Evolutionary conservation across 2,888 invertebrate genomes (phyloP), one percentile per base, ranked within the genome.

Genomic region (Geotrupes spiniger): DNA sequence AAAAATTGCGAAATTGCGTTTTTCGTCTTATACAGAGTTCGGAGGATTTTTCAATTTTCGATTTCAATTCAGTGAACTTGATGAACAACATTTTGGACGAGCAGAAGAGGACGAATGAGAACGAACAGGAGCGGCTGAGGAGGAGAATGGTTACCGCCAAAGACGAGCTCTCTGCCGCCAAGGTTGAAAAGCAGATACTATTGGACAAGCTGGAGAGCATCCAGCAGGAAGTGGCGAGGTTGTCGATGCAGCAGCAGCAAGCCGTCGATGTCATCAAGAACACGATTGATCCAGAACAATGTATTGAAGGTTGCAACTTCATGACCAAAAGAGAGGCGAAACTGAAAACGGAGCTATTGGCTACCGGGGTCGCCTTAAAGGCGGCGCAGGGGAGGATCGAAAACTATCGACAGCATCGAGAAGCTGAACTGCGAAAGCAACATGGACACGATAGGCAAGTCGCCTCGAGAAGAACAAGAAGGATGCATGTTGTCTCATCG

Each of bases 331-430:
- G 55, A 1, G 67, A 68, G 56, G 61, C 62, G 4, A 61, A 69
- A 45, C 51, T 66, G 21, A 63, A 66, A 41, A 61, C 63, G 0
- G 66, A 69, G 51, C 44, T 63, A 11, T 51, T 65, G 17, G 61
- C 65, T 2, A 63, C 63, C 10, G 58, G 63, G 27, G 62, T 63
- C 1, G 58, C 63, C 3, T 51, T 70, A 9, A 64, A 62, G 47
- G 62, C 65, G 4, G 60, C 61, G 6, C 64, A 67, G 51, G 67
- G 70, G 31, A 62, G 64, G 51, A 53, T 70, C 12, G 60, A 60
- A 25, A 54, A 49, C 3, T 53, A 63, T 62, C 11, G 62, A 63
- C 36, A 63, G 61, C 15, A 61, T 64, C 6, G 61, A 61, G 9
- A 54, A 54, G 36, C 51, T 63, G 49, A 54, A 57, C 46, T 50